Conservation (phyloP, 2,113 vertebrate species). For the Mesocricetus auratus region DNA sequence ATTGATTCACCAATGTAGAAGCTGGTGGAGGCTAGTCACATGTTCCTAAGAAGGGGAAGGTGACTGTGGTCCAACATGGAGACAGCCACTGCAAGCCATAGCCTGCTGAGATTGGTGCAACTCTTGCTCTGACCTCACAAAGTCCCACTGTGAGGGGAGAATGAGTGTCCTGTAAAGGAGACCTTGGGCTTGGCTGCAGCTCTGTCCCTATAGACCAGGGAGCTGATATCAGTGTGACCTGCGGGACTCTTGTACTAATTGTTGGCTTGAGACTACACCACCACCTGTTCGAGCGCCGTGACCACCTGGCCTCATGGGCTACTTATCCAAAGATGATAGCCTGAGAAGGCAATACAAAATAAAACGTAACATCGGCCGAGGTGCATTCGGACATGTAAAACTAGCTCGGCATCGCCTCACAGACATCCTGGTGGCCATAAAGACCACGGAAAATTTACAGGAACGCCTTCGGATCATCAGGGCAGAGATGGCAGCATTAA, state of each 20-base stretch:
- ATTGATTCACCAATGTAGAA: not conserved
- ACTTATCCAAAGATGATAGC: rapidly evolving
- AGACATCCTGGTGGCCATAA: not conserved
- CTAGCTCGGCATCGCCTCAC: not conserved
- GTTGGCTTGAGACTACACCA: not conserved
- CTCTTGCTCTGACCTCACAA: not conserved
- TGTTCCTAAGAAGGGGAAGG: no score
- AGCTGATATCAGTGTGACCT: not conserved
- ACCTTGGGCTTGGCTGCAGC: not conserved
- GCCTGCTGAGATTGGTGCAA: not conserved
- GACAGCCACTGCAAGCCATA: no score
- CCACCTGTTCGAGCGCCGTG: not conserved
- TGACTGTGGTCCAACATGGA: no score
- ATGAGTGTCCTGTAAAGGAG: not conserved
- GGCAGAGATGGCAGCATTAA: not conserved
- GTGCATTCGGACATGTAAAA: not conserved
- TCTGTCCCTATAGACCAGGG: not conserved
- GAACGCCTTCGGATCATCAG: rapidly evolving
- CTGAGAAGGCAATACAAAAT: not conserved
- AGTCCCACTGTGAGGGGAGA: not conserved
- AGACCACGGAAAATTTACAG: not conserved
- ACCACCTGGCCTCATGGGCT: not conserved
- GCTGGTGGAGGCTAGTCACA: not conserved
- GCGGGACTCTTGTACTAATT: not conserved
- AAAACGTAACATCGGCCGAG: not conserved